Base-by-base conservation (phyloP, 2,888 invertebrate genomes). In the Neoaliturus tenellus region DNA sequence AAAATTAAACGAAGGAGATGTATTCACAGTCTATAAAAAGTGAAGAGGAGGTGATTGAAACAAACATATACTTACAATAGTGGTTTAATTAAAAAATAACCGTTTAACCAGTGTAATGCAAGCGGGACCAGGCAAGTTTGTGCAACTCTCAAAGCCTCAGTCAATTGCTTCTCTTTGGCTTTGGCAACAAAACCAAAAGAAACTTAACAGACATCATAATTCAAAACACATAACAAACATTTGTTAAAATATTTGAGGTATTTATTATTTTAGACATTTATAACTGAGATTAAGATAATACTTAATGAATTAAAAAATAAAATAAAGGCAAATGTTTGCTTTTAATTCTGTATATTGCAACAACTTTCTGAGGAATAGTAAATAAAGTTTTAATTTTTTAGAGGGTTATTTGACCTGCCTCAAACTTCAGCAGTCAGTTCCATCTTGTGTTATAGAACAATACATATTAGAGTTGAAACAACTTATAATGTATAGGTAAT, bases 141-240 rank as follows among this genome's bases (percentile, higher is more conserved):
- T 75, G 75, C 75, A 75, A 14, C 71, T 39, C 12, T 75, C 75
- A 44, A 23, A 28, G 28, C 44, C 41, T 75, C 44, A 41, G 41
- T 75, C 48, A 23, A 75, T 20, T 41, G 23, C 48, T 75, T 75
- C 41, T 28, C 48, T 41, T 44, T 28, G 75, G 75, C 48, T 75
- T 75, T 75, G 48, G 75, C 31, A 44, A 75, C 75, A 75, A 75
- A 75, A 48, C 75, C 75, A 75, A 75, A 41, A 41, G 75, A 75
- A 75, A 75, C 71, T 39, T 71, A 71, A 39, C 67, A 67, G 5
- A 35, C 35, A 35, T 23, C 33, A 39, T 35, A 71, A 71, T 14
- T 48, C 2, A 51, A 23, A 51, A 51, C 23, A 23, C 5, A 6
- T 23, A 51, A 51, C 51, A 51, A 51, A 51, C 23, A 20, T 67